Evolutionary conservation across 2,797 vertebrate species (phyloP), one percentile per base, ranked within the genome.

Genomic region (Ptychadena robeensis): DNA sequence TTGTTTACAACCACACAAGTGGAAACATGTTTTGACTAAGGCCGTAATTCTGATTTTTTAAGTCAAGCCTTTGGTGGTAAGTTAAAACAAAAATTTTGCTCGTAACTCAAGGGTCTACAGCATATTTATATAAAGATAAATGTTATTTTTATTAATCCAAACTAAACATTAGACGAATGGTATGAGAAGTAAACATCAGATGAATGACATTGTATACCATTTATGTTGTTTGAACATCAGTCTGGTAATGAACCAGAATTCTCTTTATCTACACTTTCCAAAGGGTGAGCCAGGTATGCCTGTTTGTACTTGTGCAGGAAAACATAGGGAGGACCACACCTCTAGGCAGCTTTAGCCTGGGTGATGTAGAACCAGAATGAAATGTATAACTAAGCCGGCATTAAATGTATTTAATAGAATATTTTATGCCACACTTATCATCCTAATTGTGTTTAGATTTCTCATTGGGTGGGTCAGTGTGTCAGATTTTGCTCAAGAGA

Each of bases 271-370:
- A 27, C 53, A 59, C 25, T 22, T 40, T 65, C 30, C 38, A 22
- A 32, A n/a, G 37, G 38, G 59, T 80, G 71, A 75, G 65, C 37
- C 53, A 75, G 75, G 70, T 28, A 27, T 37, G 6, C 88, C 0
- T 90, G 87, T 88, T 80, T 85, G 71, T 83, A 89, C 90, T 89
- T 91, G 90, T 89, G 83, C 48, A 25, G 74, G 86, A 89, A 85
- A 86, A 67, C 69, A 88, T 75, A 71, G 80, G 63, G 81, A 83
- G 78, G 86, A 22, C 61, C 69, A 27, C 81, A 70, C 80, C 86
- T 67, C 85, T 9, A 69, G 18, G 22, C 37, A 76, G 85, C 88
- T 25, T 87, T 87, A 85, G 87, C 82, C 79, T 75, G 63, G 32
- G 35, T 81, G 64, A 82, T 34, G 53, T 18, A 53, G 59, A 73